phyloP scores from a whole-genome alignment of 2,888 invertebrate species.

The Agrotis segetum region DNA sequence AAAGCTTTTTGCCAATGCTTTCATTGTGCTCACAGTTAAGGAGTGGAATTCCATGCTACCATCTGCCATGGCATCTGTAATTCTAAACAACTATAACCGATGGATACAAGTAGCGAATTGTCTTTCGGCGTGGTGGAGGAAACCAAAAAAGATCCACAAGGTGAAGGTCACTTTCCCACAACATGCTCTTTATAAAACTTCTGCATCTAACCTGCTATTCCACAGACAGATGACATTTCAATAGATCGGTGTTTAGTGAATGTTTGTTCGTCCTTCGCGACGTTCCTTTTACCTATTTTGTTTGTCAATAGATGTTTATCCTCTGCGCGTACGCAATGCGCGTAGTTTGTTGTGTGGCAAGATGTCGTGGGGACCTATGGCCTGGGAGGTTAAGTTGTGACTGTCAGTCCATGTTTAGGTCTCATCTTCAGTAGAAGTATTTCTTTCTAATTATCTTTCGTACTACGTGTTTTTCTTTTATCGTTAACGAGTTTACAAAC shows the following conservation, averaged over 20 bases:
- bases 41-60: no score
- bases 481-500: no score
- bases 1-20: no score
- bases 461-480: no score
- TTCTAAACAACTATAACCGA: no score
- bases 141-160: no score
- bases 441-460: no score
- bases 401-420: not conserved
- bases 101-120: no score
- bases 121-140: no score
- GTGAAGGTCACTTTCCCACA: no score
- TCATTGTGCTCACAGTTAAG: no score
- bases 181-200: slow-evolving; percentile 16
- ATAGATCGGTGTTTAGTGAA: slow-evolving; percentile 59
- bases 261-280: slow-evolving; percentile 57
- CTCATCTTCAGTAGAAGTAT: not conserved
- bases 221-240: slow-evolving; percentile 59
- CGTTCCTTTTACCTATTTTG: slow-evolving; percentile 50
- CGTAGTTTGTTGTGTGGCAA: slow-evolving; percentile 31
- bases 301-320: slow-evolving; percentile 56
- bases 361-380: slow-evolving; percentile 29
- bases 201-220: slow-evolving; percentile 9
- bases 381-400: not conserved
- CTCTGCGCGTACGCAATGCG: slow-evolving; percentile 48
- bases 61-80: no score